Conservation (phyloP, 2,888 invertebrate species). For the Caenorhabditis becei region DNA sequence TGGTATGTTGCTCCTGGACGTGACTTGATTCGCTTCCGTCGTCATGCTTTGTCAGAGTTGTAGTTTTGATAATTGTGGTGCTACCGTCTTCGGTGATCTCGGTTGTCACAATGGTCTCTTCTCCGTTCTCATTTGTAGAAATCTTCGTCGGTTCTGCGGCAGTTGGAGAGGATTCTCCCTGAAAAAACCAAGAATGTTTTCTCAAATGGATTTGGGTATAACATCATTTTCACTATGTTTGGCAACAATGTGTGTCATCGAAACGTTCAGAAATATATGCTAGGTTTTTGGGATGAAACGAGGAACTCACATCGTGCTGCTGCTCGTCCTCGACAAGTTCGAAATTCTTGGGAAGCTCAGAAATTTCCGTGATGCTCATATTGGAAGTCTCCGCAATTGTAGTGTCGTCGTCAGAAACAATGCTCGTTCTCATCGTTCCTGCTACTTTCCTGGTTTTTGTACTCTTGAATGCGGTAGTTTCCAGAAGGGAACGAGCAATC, state of each 20-base stretch:
- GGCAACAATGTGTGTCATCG: no score
- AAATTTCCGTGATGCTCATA: constrained; percentile 56
- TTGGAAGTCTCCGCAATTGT: constrained; percentile 53
- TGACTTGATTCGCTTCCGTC: constrained; percentile 66
- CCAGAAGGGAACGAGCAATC: constrained; percentile 58
- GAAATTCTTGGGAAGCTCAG: constrained; percentile 62
- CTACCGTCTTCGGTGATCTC: constrained; percentile 64
- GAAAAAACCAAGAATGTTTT: not conserved
- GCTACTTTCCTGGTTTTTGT: constrained; percentile 61
- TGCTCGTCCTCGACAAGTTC: constrained; percentile 61
- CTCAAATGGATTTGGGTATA: no score
- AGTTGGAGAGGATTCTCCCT: constrained; percentile 37
- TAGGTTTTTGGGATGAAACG: no score
- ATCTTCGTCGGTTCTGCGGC: constrained; percentile 53
- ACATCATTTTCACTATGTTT: not conserved
- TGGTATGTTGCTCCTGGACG: constrained; percentile 67
- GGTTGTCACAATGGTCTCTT: constrained; percentile 61
- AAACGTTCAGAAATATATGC: no score
- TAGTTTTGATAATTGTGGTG: constrained; percentile 59
- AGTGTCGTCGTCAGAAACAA: constrained; percentile 60
- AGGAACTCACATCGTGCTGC: constrained; percentile 30
- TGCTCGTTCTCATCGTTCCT: constrained; percentile 62
- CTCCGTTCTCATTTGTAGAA: constrained; percentile 57
- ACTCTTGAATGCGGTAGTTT: constrained; percentile 64
- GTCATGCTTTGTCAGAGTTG: constrained; percentile 65